Conservation (phyloP, 1,140 invertebrate species). For the Chrysoperla carnea region DNA sequence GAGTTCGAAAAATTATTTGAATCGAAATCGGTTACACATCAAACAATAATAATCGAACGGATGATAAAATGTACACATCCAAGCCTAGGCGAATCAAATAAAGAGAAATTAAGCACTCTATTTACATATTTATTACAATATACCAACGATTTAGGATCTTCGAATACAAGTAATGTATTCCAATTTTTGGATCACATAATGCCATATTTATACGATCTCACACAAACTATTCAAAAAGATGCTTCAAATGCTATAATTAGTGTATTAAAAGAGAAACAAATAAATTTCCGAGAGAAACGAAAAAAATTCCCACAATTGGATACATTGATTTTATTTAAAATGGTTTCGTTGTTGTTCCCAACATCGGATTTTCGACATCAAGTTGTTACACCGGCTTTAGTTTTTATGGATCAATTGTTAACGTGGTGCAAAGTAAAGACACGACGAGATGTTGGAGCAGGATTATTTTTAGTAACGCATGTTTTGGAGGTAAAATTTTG, state of each 20-base stretch:
- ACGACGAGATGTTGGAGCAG: constrained; percentile 48
- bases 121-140: constrained; percentile 60
- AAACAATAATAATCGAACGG: constrained; percentile 54
- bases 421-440: constrained; percentile 36
- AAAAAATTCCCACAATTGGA: constrained; percentile 49
- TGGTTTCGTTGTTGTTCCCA: constrained; percentile 60
- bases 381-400: constrained; percentile 62
- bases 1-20: constrained; percentile 43
- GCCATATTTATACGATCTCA: constrained; percentile 53
- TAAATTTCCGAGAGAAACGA: constrained; percentile 37
- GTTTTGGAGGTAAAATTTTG: constrained; percentile 43
- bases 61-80: constrained; percentile 76
- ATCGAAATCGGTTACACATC: constrained; percentile 37
- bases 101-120: constrained; percentile 50
- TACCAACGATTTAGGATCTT: constrained; percentile 38
- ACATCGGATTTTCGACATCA: constrained; percentile 78
- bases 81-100: constrained; percentile 54
- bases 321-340: constrained; percentile 61
- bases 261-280: constrained; percentile 56
- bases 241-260: constrained; percentile 43
- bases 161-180: constrained; percentile 33
- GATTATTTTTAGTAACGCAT: constrained; percentile 58
- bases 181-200: constrained; percentile 39
- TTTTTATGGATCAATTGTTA: constrained; percentile 72
- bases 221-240: constrained; percentile 45